Evolutionary conservation across 2,888 invertebrate genomes (phyloP), one percentile per base, ranked within the genome.

Genomic region (Saturnia japonica): DNA sequence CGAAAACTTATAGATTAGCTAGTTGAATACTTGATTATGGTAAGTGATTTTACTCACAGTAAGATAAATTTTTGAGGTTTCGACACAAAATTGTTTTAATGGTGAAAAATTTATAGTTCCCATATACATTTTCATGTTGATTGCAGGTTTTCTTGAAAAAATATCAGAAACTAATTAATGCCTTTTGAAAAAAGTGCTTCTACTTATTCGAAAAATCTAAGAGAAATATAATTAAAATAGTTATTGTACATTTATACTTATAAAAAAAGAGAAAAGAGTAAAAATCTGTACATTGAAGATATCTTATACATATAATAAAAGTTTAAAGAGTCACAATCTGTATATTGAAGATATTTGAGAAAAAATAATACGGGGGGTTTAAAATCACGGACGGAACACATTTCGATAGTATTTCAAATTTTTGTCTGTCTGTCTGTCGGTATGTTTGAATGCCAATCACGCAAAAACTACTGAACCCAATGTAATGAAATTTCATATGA

Each of bases 1-100:
- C 83, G 82, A 78, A 83, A 82, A 84, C 84, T 85, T 86, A 85
- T 85, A 85, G 84, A 85, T 86, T 81, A 83, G 76, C 76, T 77
- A 75, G 78, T 77, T 75, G 80, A 82, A 82, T 78, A 80, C 74
- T 78, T 77, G 80, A 82, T 82, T 80, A 82, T 79, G 76, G 75
- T 80, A 82, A 82, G 80, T 82, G 79, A 81, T 81, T 82, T 80
- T 78, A 78, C 77, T 75, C 75, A 71, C 74, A 74, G 73, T 77
- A 78, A 77, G 76, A 66, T 34, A 64, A 16, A 62, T 22, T 40
- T 34, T 64, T 62, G 16, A 64, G 19, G n/a, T 64, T 40, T 40
- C 16, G 28, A 68, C 54, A 47, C n/a, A 57, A 57, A 57, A 57
- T 57, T 57, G 11, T 25, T 25, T 25, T 25, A 25, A 12, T 25